A percentile compares a stretch with the other conserved stretches of the same genome.
phyloP scores from a whole-genome alignment of 1,140 invertebrate species.

The Maniola jurtina region DNA sequence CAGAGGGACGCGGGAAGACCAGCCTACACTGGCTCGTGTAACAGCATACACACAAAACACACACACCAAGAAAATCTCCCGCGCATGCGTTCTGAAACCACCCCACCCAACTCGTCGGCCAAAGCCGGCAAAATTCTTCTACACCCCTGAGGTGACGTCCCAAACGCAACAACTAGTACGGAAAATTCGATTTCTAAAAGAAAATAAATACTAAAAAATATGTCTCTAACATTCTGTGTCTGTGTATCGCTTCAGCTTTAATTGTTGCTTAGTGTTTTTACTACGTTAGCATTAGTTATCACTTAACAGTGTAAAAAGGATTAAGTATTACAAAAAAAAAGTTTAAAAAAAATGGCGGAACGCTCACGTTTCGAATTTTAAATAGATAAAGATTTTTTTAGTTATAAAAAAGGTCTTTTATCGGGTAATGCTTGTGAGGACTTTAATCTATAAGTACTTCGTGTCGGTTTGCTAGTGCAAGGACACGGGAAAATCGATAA shows the following conservation, averaged over 20 bases:
- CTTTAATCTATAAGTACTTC: conserved; percentile 24
- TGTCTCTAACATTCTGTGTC: conserved; percentile 37
- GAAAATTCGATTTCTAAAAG: conserved; percentile 37
- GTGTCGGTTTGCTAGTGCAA: conserved; percentile 39
- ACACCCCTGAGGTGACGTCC: conserved; percentile 60
- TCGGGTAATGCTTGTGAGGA: conserved; percentile 39
- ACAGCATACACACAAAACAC: conserved; percentile 57
- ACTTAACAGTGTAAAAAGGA: conserved; percentile 16
- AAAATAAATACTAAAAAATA: conserved; percentile 44
- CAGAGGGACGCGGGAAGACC: conserved; percentile 43
- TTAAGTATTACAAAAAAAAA: conserved; percentile 25
- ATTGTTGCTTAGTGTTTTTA: conserved; percentile 62
- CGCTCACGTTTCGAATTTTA: conserved; percentile 29
- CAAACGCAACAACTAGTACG: conserved; percentile 67
- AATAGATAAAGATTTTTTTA: conserved; percentile 14
- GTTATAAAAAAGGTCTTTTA: conserved; percentile 24
- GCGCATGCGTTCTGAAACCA: conserved; percentile 60
- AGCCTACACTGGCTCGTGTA: conserved; percentile 39
- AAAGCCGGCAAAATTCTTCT: conserved; percentile 69
- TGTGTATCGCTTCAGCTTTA: conserved; percentile 60
- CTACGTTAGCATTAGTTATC: conserved; percentile 38
- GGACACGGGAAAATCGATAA: conserved; percentile 61
- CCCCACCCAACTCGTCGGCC: conserved; percentile 62
- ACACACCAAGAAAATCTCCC: conserved; percentile 48
- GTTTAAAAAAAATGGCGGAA: conserved; percentile 63